These are phyloP conservation scores for Otolemur garnettii DNA, from an alignment of 2,113 vertebrate species.

Conservation along the genomic window DNA sequence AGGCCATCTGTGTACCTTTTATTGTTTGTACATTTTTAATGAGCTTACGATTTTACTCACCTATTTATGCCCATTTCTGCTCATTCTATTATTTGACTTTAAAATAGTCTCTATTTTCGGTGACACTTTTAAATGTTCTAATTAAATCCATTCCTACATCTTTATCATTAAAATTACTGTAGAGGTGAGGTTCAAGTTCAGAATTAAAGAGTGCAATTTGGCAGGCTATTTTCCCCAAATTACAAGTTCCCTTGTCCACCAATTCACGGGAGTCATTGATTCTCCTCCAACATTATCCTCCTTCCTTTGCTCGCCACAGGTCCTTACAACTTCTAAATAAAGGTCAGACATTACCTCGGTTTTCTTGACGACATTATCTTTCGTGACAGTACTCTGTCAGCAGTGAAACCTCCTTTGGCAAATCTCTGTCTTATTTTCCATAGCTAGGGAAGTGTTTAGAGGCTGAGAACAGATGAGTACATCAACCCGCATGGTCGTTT, in stretches of 20 bases:
- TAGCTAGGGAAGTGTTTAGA: background rate
- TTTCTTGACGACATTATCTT: background rate
- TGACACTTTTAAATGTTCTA: constrained; percentile 17
- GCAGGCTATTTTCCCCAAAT: background rate
- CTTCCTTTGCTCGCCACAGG: background rate
- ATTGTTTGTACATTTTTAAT: constrained; percentile 45
- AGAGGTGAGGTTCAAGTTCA: background rate
- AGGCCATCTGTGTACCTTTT: background rate
- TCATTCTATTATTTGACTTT: constrained; percentile 18
- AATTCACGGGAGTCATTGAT: background rate
- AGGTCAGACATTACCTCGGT: background rate
- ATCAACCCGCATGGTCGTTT: background rate
- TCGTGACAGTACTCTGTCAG: background rate
- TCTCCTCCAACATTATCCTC: background rate
- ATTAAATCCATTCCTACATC: background rate
- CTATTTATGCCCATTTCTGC: constrained; percentile 19
- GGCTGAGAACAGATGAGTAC: background rate
- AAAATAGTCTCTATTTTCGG: constrained; percentile 22
- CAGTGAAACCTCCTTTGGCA: background rate
- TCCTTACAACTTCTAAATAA: background rate
- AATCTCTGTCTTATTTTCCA: background rate
- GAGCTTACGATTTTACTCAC: background rate
- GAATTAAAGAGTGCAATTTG: background rate
- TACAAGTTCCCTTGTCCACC: background rate
- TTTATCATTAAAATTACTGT: constrained; percentile 26